Percentiles rank a stretch among this genome's conserved stretches.
Evolutionary conservation across 2,888 invertebrate species (phyloP).

Genomic region (Campopleginae sp.): DNA sequence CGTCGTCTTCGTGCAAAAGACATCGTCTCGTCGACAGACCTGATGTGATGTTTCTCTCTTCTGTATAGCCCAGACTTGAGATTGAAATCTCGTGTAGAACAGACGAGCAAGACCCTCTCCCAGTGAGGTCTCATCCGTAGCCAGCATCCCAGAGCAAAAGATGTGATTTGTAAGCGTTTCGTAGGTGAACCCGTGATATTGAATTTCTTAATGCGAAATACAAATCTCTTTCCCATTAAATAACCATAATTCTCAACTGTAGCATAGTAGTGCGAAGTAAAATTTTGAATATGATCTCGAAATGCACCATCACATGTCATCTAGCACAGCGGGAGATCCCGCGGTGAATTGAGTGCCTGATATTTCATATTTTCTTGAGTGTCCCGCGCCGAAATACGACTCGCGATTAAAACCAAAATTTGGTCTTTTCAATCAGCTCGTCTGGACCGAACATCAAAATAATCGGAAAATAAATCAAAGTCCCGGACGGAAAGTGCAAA

Average conservation of each 20-base stretch:
- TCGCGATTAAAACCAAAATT: neutral
- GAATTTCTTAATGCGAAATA: slow-evolving; percentile 5
- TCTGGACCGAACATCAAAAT: neutral
- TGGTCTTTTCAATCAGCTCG: neutral
- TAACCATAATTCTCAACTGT: neutral
- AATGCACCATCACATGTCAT: neutral
- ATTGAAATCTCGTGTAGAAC: slow-evolving; percentile 56
- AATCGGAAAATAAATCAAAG: neutral
- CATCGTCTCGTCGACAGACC: slow-evolving; percentile 28
- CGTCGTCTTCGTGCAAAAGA: slow-evolving; percentile 40
- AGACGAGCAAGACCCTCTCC: slow-evolving; percentile 24
- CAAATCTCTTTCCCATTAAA: neutral
- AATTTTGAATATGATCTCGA: neutral
- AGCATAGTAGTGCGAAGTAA: neutral
- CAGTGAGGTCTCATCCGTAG: slow-evolving; percentile 22
- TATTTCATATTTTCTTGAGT: neutral
- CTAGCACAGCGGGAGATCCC: neutral
- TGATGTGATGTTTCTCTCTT: slow-evolving; percentile 41
- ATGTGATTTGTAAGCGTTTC: slow-evolving; percentile 1
- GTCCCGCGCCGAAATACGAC: neutral
- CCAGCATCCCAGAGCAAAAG: slow-evolving; percentile 12
- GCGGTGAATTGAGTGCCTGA: neutral
- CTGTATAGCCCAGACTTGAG: slow-evolving; percentile 12
- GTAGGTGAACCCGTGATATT: neutral
- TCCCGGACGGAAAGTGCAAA: neutral